Base-by-base conservation (phyloP, 1,140 invertebrate species). In the Drosophila ironensis region DNA sequence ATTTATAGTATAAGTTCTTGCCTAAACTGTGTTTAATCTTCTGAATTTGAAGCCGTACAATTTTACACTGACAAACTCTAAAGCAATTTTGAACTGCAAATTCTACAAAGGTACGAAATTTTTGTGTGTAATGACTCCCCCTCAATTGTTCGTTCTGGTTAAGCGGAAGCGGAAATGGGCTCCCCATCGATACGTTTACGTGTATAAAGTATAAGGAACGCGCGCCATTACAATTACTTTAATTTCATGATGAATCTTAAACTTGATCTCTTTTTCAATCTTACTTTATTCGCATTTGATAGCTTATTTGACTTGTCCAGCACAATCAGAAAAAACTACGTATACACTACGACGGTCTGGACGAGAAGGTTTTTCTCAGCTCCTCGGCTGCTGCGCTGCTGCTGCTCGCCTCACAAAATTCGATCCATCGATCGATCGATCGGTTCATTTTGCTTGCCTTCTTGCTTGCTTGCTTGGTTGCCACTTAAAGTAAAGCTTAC, bases 21-120 rank as follows among this genome's bases (percentile, higher is more conserved):
- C 42, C 60, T 64, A 63, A 37, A 63, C 4, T 44, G 7, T 37
- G 7, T 27, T 9, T 44, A 24, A 24, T 47, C n/a, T 45, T 35
- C 57, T 59, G 44, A 48, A 45, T 41, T 30, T 70, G 22, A 35
- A 69, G 44, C 38, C 24, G 35, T 59, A 69, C 30, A 69, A 59
- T 47, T 35, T n/a, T 71, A 70, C 53, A 71, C 30, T 52, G 66
- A 71, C 54, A 52, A 73, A 82, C 71, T 73, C 56, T 72, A 82
- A 61, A 73, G 78, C 78, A 88, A 88, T 88, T 88, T 88, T 88
- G 78, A 88, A 88, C 86, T 88, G 86, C 86, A 81, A 86, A 88
- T 88, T 88, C 86, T 78, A 88, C 63, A 84, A 84, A 88, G 86
- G 86, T 88, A 88, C 86, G 77, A 81, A 84, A 84, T 54, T 40